These are phyloP conservation scores for Phylloscopus whistleri DNA, from an alignment of 2,113 vertebrate genomes.

Conservation along the genomic window DNA sequence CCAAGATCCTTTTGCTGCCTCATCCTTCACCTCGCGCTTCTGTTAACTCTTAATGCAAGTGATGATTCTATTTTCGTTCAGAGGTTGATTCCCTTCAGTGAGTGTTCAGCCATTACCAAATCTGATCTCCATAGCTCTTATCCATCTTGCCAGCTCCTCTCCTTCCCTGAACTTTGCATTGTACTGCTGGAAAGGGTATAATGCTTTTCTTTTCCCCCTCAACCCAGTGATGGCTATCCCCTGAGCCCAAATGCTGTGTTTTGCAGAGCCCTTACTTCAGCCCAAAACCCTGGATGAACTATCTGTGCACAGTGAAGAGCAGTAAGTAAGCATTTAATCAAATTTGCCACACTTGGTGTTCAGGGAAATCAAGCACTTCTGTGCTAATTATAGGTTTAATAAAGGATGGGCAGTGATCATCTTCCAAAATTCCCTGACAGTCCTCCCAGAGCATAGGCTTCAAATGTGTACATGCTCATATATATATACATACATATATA, in stretches of 20 bases:
- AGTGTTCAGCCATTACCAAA: background rate
- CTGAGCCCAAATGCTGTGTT: background rate
- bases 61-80: background rate
- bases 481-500: no score
- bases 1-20: background rate
- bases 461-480: background rate
- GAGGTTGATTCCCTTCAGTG: background rate
- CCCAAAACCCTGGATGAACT: background rate
- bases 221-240: rapidly evolving
- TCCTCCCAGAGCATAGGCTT: background rate
- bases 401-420: background rate
- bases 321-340: background rate
- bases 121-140: background rate
- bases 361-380: background rate
- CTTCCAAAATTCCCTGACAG: background rate
- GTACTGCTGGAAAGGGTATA: background rate
- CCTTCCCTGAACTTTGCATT: background rate
- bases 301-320: background rate
- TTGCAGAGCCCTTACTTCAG: background rate
- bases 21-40: background rate
- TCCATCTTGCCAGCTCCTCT: background rate
- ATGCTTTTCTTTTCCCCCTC: background rate
- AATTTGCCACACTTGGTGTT: background rate
- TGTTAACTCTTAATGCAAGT: background rate
- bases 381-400: background rate